Conservation (phyloP, 2,113 vertebrate species). For the Tenrec ecaudatus region DNA sequence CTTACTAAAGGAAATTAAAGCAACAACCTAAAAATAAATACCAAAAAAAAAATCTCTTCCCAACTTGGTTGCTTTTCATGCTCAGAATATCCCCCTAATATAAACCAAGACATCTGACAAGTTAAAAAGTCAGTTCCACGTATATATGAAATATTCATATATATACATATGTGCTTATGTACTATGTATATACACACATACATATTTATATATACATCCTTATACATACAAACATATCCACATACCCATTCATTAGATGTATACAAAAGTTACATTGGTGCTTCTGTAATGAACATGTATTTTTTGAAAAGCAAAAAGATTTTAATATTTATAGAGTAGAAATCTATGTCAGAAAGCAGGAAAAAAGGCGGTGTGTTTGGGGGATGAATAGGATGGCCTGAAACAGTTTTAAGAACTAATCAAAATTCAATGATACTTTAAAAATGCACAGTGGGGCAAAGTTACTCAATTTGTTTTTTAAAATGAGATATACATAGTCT, state of each 20-base stretch:
- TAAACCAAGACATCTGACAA: neutral
- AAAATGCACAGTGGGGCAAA: neutral
- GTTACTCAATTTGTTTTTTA: neutral
- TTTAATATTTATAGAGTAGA: constrained; percentile 51
- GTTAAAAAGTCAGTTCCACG: too few relatives aligned
- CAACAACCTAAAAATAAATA: neutral
- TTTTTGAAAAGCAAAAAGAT: neutral
- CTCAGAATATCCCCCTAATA: neutral
- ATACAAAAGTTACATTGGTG: neutral
- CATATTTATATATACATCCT: neutral
- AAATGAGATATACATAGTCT: neutral
- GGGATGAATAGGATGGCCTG: neutral
- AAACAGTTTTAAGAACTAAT: neutral
- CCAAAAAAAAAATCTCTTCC: neutral
- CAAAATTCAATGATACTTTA: neutral
- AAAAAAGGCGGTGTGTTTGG: neutral
- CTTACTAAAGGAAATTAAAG: constrained; percentile 11
- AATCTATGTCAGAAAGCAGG: constrained; percentile 87
- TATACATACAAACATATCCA: neutral
- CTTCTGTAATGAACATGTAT: constrained; percentile 14
- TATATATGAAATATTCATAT: neutral
- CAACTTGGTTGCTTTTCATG: neutral
- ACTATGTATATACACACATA: neutral
- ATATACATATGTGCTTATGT: neutral
- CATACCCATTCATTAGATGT: neutral